A percentile compares a stretch with the other conserved stretches of the same genome.
These are phyloP conservation scores for Plagodis pulveraria DNA, from an alignment of 2,888 invertebrate species.

Conservation along the genomic window DNA sequence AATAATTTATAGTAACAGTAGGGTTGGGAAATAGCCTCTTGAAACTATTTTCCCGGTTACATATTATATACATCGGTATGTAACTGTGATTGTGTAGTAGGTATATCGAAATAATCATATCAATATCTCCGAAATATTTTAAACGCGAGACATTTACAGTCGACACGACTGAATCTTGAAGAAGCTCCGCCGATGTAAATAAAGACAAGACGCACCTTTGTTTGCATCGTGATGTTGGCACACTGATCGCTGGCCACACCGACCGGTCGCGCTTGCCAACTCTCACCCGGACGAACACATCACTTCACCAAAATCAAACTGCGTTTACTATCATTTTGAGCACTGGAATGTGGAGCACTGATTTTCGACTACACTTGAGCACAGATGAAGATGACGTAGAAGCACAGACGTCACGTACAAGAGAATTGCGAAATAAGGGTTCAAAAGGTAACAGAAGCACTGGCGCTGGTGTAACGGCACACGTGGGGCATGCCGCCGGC, in stretches of 20 bases:
- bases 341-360: slow-evolving; percentile 19
- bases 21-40: too few relatives aligned
- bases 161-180: slow-evolving; percentile 6
- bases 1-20: too few relatives aligned
- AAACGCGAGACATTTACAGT: too few relatives aligned
- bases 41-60: too few relatives aligned
- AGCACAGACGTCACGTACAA: not conserved
- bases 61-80: too few relatives aligned
- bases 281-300: slow-evolving; percentile 11
- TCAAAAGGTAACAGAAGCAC: too few relatives aligned
- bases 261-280: not conserved
- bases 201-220: slow-evolving; percentile 62
- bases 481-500: slow-evolving; percentile 29
- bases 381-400: not conserved
- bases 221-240: slow-evolving; percentile 67
- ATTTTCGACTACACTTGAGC: slow-evolving; percentile 1
- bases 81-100: too few relatives aligned
- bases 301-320: slow-evolving; percentile 16
- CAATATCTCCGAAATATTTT: too few relatives aligned
- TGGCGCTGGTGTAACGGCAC: too few relatives aligned
- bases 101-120: too few relatives aligned
- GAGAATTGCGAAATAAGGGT: not conserved
- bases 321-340: slow-evolving; percentile 25
- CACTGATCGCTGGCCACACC: slow-evolving; percentile 8
- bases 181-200: slow-evolving; percentile 44